Percentiles rank a stretch among this genome's conserved stretches.
phyloP scores from a whole-genome alignment of 2,113 vertebrate species.

The Pygoscelis adeliae region DNA sequence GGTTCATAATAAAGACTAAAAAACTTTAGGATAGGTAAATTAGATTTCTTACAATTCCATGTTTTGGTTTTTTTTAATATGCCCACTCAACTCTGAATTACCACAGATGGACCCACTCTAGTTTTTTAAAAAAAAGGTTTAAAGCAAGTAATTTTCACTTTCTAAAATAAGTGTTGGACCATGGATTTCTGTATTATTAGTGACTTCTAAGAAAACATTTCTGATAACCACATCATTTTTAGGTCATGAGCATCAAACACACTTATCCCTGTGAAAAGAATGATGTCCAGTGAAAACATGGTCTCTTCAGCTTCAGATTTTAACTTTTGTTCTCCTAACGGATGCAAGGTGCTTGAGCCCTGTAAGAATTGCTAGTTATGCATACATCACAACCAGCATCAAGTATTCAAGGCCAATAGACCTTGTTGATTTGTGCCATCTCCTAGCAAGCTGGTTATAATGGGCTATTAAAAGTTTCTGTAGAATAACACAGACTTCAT shows the following conservation, averaged over 20 bases:
- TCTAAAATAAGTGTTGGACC: not conserved
- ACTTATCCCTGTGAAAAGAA: not conserved
- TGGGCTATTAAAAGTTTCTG: not conserved
- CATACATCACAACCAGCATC: not conserved
- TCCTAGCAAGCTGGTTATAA: not conserved
- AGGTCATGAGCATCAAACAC: not conserved
- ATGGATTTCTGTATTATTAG: not conserved
- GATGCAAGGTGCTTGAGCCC: not conserved
- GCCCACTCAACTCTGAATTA: not conserved
- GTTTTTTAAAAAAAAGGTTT: not conserved
- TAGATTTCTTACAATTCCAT: not conserved
- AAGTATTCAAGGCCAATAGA: not conserved
- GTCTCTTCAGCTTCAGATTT: not conserved
- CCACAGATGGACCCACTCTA: not conserved
- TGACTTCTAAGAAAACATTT: not conserved
- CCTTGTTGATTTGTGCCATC: not conserved
- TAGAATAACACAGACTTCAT: not conserved
- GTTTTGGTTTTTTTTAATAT: not conserved
- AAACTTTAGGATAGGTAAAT: not conserved
- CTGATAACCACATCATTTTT: not conserved
- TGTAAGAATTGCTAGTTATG: not conserved
- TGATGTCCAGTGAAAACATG: not conserved
- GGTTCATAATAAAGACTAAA: not conserved
- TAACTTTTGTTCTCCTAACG: not conserved
- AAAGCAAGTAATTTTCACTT: not conserved